Evolutionary conservation across 2,113 vertebrate genomes (phyloP).

Genomic region (Cyphomyrus discorhynchus): DNA sequence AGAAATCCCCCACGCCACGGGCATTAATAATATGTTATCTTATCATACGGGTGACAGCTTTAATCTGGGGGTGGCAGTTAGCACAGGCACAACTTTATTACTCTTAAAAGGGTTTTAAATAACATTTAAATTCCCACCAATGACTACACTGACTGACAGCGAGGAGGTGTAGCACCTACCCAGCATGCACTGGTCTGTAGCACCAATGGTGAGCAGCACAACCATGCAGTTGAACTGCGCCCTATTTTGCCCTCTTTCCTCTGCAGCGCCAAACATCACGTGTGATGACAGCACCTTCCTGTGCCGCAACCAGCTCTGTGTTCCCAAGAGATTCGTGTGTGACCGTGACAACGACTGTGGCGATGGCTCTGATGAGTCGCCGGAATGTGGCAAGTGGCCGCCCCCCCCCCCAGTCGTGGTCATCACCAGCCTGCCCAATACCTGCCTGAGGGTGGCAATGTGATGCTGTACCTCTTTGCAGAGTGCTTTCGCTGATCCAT

Average conservation of each 20-base stretch:
- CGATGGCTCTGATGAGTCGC: conserved; percentile 76
- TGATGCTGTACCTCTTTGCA: neutral
- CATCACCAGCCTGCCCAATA: neutral
- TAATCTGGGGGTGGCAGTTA: neutral
- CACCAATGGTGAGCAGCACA: neutral
- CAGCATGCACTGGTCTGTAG: neutral
- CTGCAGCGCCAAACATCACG: conserved; percentile 69
- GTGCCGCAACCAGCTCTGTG: conserved; percentile 72
- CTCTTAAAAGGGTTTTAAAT: neutral
- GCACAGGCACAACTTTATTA: neutral
- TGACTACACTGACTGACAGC: neutral
- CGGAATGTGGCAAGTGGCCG: conserved; percentile 69
- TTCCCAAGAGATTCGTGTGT: conserved; percentile 73
- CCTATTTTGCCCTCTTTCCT: neutral
- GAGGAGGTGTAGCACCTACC: neutral
- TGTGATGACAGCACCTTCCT: conserved; percentile 74
- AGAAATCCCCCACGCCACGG: neutral
- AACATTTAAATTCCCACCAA: neutral
- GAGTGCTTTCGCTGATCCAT: neutral
- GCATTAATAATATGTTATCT: neutral
- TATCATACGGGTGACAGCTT: neutral
- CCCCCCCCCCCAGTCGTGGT: neutral
- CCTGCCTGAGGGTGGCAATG: neutral
- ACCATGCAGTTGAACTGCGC: neutral
- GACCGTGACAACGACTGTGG: conserved; percentile 80